Conservation (phyloP, 2,888 invertebrate genomes). For the Drosophila histrio region DNA sequence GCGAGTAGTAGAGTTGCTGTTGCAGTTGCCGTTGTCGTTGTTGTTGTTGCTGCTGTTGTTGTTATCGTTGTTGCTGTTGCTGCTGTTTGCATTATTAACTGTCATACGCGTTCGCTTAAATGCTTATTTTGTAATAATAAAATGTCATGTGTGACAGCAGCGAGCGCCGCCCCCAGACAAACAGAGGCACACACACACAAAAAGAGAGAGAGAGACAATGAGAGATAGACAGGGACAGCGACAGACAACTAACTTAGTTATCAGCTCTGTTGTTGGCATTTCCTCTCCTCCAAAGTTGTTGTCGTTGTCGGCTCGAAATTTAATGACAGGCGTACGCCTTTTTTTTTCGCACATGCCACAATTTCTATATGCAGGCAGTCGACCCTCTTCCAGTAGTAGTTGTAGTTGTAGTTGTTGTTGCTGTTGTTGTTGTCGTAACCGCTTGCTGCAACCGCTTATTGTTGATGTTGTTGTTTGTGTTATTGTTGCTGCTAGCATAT, state of each 20-base stretch:
- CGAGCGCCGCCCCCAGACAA: conserved; percentile 54
- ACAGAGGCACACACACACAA: conserved; percentile 22
- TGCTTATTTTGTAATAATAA: conserved; percentile 80
- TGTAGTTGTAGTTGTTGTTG: conserved; percentile 20
- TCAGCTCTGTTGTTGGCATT: conserved; percentile 53
- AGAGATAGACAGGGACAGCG: conserved; percentile 13
- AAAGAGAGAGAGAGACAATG: background rate
- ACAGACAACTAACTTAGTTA: conserved; percentile 68
- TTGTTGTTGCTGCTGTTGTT: conserved; percentile 11
- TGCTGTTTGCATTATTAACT: conserved; percentile 76
- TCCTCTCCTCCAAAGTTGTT: conserved; percentile 31
- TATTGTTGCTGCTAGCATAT: conserved; percentile 18
- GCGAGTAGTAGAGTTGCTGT: conserved; percentile 29
- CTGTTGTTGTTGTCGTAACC: conserved; percentile 16
- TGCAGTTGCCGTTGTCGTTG: conserved; percentile 25
- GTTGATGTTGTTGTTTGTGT: conserved; percentile 25
- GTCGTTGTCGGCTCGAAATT: conserved; percentile 65
- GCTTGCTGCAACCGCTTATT: conserved; percentile 18
- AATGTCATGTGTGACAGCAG: conserved; percentile 71
- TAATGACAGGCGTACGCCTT: conserved; percentile 76
- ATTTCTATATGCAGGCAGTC: conserved; percentile 49
- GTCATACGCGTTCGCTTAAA: conserved; percentile 76
- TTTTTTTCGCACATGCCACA: conserved; percentile 73
- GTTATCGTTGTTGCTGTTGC: conserved; percentile 31
- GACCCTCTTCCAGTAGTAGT: conserved; percentile 25